Base-by-base conservation (phyloP, 2,888 invertebrate genomes). In the Colostygia pectinataria region DNA sequence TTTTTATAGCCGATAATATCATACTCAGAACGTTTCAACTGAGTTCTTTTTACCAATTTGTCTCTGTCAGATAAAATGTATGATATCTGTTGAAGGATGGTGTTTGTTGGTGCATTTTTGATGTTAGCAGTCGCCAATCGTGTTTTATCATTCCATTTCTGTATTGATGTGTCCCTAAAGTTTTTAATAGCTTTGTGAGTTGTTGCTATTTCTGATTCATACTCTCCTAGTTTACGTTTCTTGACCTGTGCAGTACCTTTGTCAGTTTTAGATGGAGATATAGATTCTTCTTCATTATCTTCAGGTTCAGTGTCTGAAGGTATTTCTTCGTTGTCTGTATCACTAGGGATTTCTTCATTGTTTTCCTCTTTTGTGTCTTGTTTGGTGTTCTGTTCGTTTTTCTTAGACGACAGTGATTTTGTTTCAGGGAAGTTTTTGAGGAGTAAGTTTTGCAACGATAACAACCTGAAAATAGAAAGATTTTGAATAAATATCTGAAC, bases 121-220 rank as follows among this genome's bases (percentile, higher is more conserved):
- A 94, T 87, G 65, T 91, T 93, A n/a, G 92, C 91, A 7, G 93
- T 91, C 0, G 94, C 90, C 23, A 96, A 81, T 59, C 95, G 92
- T 0, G 98, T 98, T 80, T 97, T 97, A 54, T 98, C 97, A 81
- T 98, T 95, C 99, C 99, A 99, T 77, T 98, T 98, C 63, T 97
- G 94, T 52, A 99, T 94, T 5, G 95, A 94, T 0, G 92, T 83
- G 71, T 98, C 94, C 74, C 98, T 93, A 68, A 94, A 96, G 4
- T 90, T 71, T 58, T 84, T 91, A 57, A 95, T 95, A 2, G 83
- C 78, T 59, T 92, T 83, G 67, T 95, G 93, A 29, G 91, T 83
- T 5, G 82, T 80, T 5, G 87, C 71, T 23, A 96, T 78, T 54
- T 92, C 83, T 34, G 79, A 74, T 61, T 93, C 92, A 69, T 92